Percentiles rank a stretch among this genome's conserved stretches.
Conservation (phyloP, 2,888 invertebrate species). For the Hirtodrosophila confusa region DNA sequence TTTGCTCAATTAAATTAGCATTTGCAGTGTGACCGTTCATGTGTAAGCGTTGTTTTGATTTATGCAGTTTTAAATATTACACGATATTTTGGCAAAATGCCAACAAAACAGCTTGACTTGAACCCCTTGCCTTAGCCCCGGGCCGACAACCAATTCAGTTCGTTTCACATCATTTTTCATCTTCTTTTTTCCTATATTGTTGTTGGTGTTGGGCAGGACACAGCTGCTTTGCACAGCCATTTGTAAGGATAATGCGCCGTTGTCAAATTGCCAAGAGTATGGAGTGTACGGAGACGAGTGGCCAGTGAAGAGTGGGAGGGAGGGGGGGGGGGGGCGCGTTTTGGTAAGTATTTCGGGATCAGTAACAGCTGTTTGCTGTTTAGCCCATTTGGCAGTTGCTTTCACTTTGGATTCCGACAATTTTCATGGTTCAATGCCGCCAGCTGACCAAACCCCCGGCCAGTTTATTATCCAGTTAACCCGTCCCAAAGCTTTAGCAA, state of each 20-base stretch:
- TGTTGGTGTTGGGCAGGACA: slow-evolving; percentile 14
- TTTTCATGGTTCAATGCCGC: slow-evolving; percentile 42
- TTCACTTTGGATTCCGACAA: slow-evolving; percentile 33
- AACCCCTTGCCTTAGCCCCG: neutral
- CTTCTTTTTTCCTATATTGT: slow-evolving; percentile 15
- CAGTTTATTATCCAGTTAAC: slow-evolving; percentile 7
- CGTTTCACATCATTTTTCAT: slow-evolving; percentile 68
- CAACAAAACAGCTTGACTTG: slow-evolving; percentile 44
- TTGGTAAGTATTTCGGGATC: slow-evolving; percentile 13
- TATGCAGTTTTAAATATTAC: slow-evolving; percentile 69
- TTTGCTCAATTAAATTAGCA: slow-evolving; percentile 56
- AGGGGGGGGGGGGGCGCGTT: neutral
- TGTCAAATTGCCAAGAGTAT: slow-evolving; percentile 73
- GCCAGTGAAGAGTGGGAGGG: slow-evolving; percentile 8
- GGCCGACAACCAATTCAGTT: slow-evolving; percentile 2
- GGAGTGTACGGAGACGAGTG: slow-evolving; percentile 15
- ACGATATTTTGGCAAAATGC: slow-evolving; percentile 55
- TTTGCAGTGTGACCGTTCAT: slow-evolving; percentile 27
- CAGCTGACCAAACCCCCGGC: slow-evolving; percentile 24
- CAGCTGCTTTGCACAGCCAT: slow-evolving; percentile 60
- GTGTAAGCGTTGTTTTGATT: slow-evolving; percentile 52
- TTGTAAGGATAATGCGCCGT: slow-evolving; percentile 72
- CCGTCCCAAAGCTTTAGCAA: slow-evolving; percentile 15
- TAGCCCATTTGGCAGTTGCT: slow-evolving; percentile 54
- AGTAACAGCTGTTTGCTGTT: slow-evolving; percentile 47